phyloP scores from a whole-genome alignment of 2,113 vertebrate species.

The Herpetotheres cachinnans region DNA sequence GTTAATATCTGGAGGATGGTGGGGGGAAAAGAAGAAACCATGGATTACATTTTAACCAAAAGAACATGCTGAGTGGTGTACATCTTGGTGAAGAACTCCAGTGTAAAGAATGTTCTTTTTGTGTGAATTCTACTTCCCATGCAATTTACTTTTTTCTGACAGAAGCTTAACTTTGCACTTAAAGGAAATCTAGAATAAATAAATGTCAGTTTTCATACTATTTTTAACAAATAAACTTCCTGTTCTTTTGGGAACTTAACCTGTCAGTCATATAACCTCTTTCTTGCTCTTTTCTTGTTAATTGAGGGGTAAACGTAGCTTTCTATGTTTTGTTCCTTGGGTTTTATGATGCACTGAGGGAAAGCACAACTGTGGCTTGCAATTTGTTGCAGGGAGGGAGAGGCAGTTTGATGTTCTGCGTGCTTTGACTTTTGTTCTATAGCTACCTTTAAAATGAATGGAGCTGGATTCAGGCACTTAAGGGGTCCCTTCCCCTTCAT shows the following conservation, averaged over 20 bases:
- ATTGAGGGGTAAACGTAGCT: background rate
- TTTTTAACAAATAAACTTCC: background rate
- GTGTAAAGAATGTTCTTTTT: background rate
- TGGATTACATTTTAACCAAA: background rate
- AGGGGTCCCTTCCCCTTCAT: background rate
- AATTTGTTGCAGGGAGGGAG: background rate
- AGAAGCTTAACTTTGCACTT: background rate
- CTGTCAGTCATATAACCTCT: background rate
- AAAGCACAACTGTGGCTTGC: background rate
- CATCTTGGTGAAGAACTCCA: background rate
- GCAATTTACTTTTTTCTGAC: background rate
- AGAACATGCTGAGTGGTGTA: background rate
- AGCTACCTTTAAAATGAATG: background rate
- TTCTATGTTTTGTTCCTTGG: background rate
- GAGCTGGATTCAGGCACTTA: background rate
- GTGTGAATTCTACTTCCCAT: background rate
- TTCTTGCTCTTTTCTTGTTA: background rate
- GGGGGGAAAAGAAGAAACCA: fast-evolving
- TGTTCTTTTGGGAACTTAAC: background rate
- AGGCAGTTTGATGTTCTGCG: background rate
- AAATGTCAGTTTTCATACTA: background rate
- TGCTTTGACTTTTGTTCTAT: background rate
- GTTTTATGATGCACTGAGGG: background rate
- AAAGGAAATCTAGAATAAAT: background rate
- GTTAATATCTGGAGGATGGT: background rate